phyloP scores from a whole-genome alignment of 1,140 invertebrate genomes.

The Pentalonia nigronervosa region DNA sequence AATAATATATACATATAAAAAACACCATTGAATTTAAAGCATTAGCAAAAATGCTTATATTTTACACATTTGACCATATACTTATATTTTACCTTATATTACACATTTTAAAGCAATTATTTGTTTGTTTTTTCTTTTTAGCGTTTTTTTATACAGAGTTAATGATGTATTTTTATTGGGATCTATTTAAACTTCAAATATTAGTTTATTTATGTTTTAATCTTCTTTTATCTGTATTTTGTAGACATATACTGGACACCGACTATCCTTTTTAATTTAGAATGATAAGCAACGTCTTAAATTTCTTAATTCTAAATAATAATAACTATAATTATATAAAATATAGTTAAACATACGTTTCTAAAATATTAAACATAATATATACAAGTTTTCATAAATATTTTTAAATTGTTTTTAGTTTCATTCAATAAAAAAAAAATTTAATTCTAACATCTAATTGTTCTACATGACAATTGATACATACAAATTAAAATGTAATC shows the following conservation, averaged over 20 bases:
- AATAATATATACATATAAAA: too few species aligned
- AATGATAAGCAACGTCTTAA: not conserved
- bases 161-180: too few species aligned
- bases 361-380: too few species aligned
- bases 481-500: not conserved
- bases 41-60: too few species aligned
- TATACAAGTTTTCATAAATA: not conserved
- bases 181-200: not conserved
- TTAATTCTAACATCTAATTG: not conserved
- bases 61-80: too few species aligned
- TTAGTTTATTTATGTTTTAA: not conserved
- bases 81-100: too few species aligned
- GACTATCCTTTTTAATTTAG: not conserved
- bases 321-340: too few species aligned
- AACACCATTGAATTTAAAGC: too few species aligned
- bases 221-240: not conserved
- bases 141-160: too few species aligned
- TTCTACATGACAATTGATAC: not conserved
- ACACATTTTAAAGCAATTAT: too few species aligned
- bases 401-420: not conserved
- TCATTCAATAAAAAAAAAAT: not conserved
- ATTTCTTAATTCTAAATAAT: not conserved
- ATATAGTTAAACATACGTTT: too few species aligned
- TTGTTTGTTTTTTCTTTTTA: too few species aligned
- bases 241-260: not conserved